Base-by-base conservation (phyloP, 2,888 invertebrate species). In the Cistogaster globosa region DNA sequence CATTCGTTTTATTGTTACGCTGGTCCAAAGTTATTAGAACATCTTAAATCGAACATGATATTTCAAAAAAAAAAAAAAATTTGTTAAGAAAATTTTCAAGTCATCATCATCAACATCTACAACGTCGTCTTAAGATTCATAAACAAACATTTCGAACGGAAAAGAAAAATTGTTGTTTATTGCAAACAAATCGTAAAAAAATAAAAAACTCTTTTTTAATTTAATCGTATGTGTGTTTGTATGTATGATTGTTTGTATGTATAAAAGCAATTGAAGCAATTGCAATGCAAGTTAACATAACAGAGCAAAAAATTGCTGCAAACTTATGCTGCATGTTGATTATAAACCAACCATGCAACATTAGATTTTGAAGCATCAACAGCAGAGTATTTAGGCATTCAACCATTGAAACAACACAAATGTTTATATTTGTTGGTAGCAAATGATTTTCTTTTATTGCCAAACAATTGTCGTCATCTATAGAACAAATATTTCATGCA, bases 351-450 rank as follows among this genome's bases (percentile, higher is more conserved):
- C 74, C 55, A 62, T 57, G 69, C 75, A 60, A 20, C 69, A 55
- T n/a, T 14, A 55, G 62, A 45, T 57, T 26, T 16, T 53, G 16
- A 55, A 58, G 75, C 79, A 60, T 75, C 67, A 69, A 38, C 36
- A 60, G 45, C 38, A 38, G 7, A 57, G 36, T 45, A 55, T 57
- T 69, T 57, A 72, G 20, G 48, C 77, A 77, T 62, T 72, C 72
- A 81, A 57, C 72, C 77, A 63, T 76, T 80, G 65, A 84, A 77
- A 62, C 84, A 62, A 69, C 77, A 69, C 63, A 84, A 84, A 65
- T 81, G 77, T 65, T 76, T 58, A 36, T 26, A 45, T 65, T 72
- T 69, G 62, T 36, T 78, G 68, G 20, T 68, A 62, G 68, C 81
- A 62, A 81, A 81, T 81, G 20, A 74, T 79, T 76, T 32, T 32